A percentile compares a stretch with the other conserved stretches of the same genome.
Evolutionary conservation across 2,888 invertebrate species (phyloP).

Genomic region (Sinohyriopsis cumingii): DNA sequence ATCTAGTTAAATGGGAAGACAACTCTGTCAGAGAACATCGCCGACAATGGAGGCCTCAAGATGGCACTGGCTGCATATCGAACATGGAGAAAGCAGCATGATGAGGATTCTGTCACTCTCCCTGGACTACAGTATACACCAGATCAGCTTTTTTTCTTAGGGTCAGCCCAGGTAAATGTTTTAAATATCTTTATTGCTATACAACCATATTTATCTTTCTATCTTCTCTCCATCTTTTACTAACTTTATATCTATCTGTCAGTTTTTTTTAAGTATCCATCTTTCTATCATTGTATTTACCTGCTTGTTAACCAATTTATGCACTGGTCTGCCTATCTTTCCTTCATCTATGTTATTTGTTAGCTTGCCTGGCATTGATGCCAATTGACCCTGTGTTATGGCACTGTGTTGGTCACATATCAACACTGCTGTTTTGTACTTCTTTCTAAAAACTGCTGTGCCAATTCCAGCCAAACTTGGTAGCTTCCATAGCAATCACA

Average conservation of each 20-base stretch:
- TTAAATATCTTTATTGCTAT: no score
- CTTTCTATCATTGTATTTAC: not conserved
- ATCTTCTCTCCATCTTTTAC: no score
- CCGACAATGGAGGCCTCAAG: constrained; percentile 94
- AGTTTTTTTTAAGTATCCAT: not conserved
- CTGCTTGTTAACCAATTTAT: not conserved
- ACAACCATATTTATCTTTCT: not conserved
- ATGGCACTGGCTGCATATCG: constrained; percentile 82
- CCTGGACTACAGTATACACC: constrained; percentile 68
- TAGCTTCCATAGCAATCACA: no score
- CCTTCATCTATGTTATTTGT: no score
- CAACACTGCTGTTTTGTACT: no score
- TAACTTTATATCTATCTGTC: not conserved
- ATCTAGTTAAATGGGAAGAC: constrained; percentile 85
- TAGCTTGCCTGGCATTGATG: no score
- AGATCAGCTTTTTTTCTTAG: constrained; percentile 73
- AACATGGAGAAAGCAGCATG: constrained; percentile 42
- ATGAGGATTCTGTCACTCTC: constrained; percentile 77
- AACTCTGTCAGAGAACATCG: constrained; percentile 95
- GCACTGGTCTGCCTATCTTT: no score
- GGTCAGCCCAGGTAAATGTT: constrained; percentile 75
- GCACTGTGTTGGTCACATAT: no score
- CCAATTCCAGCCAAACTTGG: no score
- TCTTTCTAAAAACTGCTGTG: no score
- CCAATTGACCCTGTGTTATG: no score